Evolutionary conservation across 2,888 invertebrate species (phyloP).

Genomic region (Cheilosia soror): DNA sequence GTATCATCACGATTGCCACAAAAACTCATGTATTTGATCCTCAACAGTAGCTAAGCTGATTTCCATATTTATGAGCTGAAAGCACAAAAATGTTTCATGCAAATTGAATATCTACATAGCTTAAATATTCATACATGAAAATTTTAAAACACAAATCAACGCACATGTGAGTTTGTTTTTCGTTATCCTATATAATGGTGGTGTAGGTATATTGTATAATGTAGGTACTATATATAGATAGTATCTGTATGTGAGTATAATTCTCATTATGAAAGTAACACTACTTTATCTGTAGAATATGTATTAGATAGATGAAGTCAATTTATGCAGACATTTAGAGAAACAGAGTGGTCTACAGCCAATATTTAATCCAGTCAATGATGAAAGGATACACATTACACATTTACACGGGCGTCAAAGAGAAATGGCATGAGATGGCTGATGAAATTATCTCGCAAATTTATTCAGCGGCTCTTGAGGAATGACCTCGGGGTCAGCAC

Average conservation of each 20-base stretch:
- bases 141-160: slow-evolving; percentile 57
- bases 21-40: slow-evolving; percentile 44
- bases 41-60: slow-evolving; percentile 37
- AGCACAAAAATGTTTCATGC: slow-evolving; percentile 62
- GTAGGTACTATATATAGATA: no score
- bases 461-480: no score
- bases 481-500: no score
- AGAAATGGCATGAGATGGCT: no score
- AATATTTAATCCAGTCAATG: neutral
- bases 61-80: slow-evolving; percentile 60
- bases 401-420: neutral
- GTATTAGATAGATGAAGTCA: no score
- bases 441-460: no score
- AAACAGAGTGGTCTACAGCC: neutral
- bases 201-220: neutral
- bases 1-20: slow-evolving; percentile 33
- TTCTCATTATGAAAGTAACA: no score
- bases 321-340: slow-evolving; percentile 27
- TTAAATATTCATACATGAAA: slow-evolving; percentile 62
- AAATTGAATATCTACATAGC: slow-evolving; percentile 62
- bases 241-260: no score
- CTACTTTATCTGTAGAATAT: no score
- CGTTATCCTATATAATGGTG: slow-evolving; percentile 1
- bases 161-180: slow-evolving; percentile 1
- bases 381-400: slow-evolving; percentile 10